Evolutionary conservation across 2,888 invertebrate genomes (phyloP).

Genomic region (Ganaspis brasiliensis): DNA sequence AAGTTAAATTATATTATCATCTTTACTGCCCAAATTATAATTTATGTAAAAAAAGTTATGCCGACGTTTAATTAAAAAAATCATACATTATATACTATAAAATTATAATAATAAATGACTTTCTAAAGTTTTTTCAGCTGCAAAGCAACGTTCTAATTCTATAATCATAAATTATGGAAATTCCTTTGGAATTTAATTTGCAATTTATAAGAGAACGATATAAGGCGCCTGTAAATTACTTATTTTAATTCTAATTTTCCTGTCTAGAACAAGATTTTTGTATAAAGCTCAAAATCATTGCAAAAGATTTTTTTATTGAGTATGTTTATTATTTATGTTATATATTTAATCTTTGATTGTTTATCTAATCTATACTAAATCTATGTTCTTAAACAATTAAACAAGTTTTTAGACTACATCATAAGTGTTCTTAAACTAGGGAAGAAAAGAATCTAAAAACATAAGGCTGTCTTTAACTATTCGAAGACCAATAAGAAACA

Average conservation of each 20-base stretch:
- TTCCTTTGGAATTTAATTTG: slow-evolving; percentile 2
- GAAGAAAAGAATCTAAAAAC: slow-evolving; percentile 21
- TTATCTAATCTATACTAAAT: no score
- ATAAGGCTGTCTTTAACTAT: slow-evolving; percentile 10
- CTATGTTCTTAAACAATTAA: no score
- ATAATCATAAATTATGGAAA: slow-evolving; percentile 2
- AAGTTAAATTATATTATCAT: no score
- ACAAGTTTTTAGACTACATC: neutral
- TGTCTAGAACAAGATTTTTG: neutral
- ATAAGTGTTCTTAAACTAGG: neutral
- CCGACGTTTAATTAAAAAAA: no score
- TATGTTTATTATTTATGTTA: no score
- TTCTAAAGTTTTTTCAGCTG: neutral
- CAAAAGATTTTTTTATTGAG: no score
- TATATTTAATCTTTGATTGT: no score
- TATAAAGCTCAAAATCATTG: no score
- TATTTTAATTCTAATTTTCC: neutral
- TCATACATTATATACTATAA: no score
- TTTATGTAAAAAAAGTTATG: no score
- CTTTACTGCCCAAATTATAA: no score
- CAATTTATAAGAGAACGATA: neutral
- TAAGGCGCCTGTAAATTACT: neutral
- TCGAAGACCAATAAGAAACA: slow-evolving; percentile 19
- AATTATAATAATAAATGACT: neutral
- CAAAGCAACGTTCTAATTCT: neutral